These are phyloP conservation scores for Prunella strophiata DNA, from an alignment of 2,797 vertebrate species.

Conservation along the genomic window DNA sequence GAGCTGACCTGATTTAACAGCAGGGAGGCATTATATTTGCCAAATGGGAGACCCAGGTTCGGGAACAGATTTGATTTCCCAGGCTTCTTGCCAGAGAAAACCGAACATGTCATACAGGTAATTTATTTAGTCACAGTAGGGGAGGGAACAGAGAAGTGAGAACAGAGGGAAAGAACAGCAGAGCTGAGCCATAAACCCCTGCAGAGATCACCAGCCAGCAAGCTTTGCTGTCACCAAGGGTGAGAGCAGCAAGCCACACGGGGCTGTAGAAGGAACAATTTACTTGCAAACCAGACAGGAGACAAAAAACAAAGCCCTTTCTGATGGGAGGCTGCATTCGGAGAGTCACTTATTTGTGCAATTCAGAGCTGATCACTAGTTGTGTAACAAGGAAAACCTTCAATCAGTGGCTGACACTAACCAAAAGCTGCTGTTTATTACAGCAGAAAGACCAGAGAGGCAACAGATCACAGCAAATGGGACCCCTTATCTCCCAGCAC, in stretches of 20 bases:
- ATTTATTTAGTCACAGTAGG: constrained; percentile 72
- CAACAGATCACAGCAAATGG: background rate
- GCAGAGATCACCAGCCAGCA: constrained; percentile 16
- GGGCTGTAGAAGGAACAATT: constrained; percentile 6
- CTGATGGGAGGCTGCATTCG: background rate
- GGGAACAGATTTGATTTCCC: constrained; percentile 67
- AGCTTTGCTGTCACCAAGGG: constrained; percentile 12
- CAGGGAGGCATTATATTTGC: constrained; percentile 54
- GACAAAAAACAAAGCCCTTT: constrained; percentile 10
- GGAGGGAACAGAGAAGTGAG: constrained; percentile 37
- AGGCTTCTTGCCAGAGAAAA: constrained; percentile 68
- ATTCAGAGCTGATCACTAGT: background rate
- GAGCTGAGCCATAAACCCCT: constrained; percentile 25
- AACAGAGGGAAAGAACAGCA: constrained; percentile 37
- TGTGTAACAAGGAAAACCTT: background rate
- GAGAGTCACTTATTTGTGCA: background rate
- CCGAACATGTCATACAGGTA: constrained; percentile 68
- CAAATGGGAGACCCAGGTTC: constrained; percentile 55
- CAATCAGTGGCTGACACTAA: background rate
- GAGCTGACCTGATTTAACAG: constrained; percentile 68
- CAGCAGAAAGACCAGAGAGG: background rate
- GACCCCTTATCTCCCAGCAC: background rate
- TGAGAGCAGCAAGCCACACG: background rate
- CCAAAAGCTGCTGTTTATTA: constrained; percentile 12
- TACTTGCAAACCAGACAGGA: constrained; percentile 13